These are phyloP conservation scores for Harpegnathos saltator DNA, from an alignment of 1,140 invertebrate genomes.

Conservation along the genomic window DNA sequence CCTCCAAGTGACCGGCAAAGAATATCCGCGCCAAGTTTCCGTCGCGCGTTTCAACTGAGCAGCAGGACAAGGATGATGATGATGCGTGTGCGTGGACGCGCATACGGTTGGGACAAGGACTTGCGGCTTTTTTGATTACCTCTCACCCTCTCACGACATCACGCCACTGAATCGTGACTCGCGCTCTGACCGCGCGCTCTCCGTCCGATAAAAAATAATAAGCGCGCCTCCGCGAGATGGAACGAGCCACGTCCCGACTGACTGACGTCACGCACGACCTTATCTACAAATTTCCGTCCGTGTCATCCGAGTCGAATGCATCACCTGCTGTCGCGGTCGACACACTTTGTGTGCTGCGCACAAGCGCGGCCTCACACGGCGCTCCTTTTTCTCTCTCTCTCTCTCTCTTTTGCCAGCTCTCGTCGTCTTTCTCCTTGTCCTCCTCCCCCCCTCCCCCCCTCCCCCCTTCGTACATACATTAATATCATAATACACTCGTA, in stretches of 20 bases:
- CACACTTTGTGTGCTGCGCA: slow-evolving; percentile 32
- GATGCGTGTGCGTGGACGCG: background rate
- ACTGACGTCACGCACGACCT: background rate
- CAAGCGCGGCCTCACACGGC: too few species aligned
- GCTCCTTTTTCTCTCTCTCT: background rate
- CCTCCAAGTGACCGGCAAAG: background rate
- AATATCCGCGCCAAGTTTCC: background rate
- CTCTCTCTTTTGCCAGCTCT: slow-evolving; percentile 47
- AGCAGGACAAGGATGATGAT: background rate
- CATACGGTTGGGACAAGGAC: slow-evolving; percentile 30
- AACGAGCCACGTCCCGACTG: background rate
- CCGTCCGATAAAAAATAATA: slow-evolving; percentile 22
- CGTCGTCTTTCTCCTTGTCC: too few species aligned
- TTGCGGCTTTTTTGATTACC: slow-evolving; percentile 17
- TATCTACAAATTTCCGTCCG: slow-evolving; percentile 42
- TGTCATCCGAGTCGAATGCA: slow-evolving; percentile 33
- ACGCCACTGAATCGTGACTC: slow-evolving; percentile 12
- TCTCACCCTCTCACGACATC: slow-evolving; percentile 36
- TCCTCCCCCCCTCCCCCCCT: slow-evolving; percentile 1
- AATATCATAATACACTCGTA: slow-evolving; percentile 32
- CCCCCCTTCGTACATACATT: slow-evolving; percentile 27
- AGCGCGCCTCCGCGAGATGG: slow-evolving; percentile 9
- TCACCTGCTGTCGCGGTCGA: slow-evolving; percentile 40
- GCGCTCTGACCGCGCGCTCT: background rate
- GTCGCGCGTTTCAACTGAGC: background rate